Percentiles rank a stretch among this genome's conserved stretches.
phyloP scores from a whole-genome alignment of 2,113 vertebrate species.

The Rhipidura dahli region DNA sequence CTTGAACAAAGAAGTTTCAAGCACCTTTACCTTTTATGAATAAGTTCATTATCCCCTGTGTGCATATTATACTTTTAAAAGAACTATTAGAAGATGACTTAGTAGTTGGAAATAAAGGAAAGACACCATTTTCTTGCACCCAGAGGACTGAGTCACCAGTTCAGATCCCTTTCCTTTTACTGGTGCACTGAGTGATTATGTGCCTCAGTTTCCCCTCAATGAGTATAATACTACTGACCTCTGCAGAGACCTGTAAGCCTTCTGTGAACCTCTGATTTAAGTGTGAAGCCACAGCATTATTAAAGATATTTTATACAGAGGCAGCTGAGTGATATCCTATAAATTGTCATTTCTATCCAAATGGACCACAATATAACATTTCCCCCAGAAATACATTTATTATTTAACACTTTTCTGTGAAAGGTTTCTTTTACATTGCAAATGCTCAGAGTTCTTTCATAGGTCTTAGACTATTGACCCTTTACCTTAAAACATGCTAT shows the following conservation, averaged over 20 bases:
- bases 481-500: conserved; percentile 63
- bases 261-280: not conserved
- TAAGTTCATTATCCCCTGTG: not conserved
- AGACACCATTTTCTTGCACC: not conserved
- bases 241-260: not conserved
- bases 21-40: not conserved
- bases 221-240: not conserved
- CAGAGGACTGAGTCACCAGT: not conserved
- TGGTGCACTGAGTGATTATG: not conserved
- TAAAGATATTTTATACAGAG: not conserved
- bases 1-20: not conserved
- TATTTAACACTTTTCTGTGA: conserved; percentile 34
- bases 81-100: not conserved
- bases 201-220: conserved; percentile 52
- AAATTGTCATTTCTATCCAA: conserved; percentile 17
- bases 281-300: not conserved
- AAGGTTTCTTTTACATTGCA: conserved; percentile 68
- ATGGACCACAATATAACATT: conserved; percentile 4
- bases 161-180: not conserved
- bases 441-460: conserved; percentile 41
- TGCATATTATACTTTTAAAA: not conserved
- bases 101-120: not conserved
- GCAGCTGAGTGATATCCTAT: not conserved
- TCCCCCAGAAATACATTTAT: conserved; percentile 17
- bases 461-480: conserved; percentile 48